Percentiles rank a stretch among this genome's conserved stretches.
Conservation (phyloP, 2,797 vertebrate species). For the Acanthornis magna region DNA sequence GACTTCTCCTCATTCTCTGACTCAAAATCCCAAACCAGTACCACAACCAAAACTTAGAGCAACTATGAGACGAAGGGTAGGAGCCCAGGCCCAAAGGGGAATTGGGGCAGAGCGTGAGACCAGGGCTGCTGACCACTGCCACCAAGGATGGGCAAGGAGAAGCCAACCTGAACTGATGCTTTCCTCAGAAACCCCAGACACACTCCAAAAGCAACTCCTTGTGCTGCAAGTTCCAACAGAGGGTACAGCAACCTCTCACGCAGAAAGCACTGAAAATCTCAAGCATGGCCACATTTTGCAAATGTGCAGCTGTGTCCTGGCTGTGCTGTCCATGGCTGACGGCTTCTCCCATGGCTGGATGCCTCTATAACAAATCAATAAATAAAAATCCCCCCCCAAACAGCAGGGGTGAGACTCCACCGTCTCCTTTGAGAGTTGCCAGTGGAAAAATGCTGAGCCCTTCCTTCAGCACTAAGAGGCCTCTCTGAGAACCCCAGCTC, state of each 20-base stretch:
- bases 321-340: neutral
- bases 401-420: neutral
- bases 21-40: neutral
- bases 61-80: neutral
- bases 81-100: neutral
- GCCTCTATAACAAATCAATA: neutral
- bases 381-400: neutral
- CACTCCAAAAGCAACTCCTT: fast-evolving
- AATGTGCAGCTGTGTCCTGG: neutral
- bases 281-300: neutral
- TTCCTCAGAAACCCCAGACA: neutral
- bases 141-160: neutral
- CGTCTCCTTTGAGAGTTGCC: neutral
- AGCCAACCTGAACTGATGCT: neutral
- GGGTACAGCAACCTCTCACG: fast-evolving
- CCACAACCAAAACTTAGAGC: neutral
- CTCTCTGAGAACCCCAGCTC: neutral
- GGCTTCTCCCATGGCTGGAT: neutral
- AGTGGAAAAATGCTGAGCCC: neutral
- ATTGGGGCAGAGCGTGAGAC: fast-evolving
- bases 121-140: neutral
- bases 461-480: neutral
- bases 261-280: neutral
- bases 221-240: neutral
- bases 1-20: neutral